Conservation (phyloP, 2,888 invertebrate genomes). For the Athrips mouffetella region DNA sequence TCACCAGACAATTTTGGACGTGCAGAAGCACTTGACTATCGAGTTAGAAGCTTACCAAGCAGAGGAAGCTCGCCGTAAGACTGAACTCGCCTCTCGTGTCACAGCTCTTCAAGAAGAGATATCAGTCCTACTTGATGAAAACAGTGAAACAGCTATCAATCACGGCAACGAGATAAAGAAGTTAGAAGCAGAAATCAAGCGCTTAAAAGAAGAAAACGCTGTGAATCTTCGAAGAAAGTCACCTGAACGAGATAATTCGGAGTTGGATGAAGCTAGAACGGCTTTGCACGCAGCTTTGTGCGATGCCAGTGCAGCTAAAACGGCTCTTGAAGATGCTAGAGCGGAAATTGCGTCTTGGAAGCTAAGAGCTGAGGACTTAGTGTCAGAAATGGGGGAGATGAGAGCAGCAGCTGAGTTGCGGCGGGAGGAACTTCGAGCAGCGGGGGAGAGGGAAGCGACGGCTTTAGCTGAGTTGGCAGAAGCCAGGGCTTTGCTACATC, state of each 20-base stretch:
- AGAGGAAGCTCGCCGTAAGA: slow-evolving; percentile 49
- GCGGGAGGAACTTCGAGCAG: slow-evolving; percentile 54
- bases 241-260: slow-evolving; percentile 54
- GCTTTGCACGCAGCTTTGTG: slow-evolving; percentile 44
- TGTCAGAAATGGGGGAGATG: slow-evolving; percentile 53
- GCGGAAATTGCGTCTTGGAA: slow-evolving; percentile 54
- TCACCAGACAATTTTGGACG: slow-evolving; percentile 65
- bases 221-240: slow-evolving; percentile 41
- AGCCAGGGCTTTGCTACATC: slow-evolving; percentile 58
- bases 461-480: slow-evolving; percentile 62
- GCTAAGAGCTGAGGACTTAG: slow-evolving; percentile 55
- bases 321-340: slow-evolving; percentile 49
- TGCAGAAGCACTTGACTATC: slow-evolving; percentile 61
- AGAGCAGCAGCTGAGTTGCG: slow-evolving; percentile 54
- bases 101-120: slow-evolving; percentile 61
- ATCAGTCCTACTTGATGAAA: slow-evolving; percentile 50
- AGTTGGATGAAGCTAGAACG: slow-evolving; percentile 55
- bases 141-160: slow-evolving; percentile 47
- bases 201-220: slow-evolving; percentile 55
- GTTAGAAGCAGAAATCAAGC: slow-evolving; percentile 48
- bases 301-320: slow-evolving; percentile 50
- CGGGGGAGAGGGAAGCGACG: slow-evolving; percentile 54
- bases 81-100: slow-evolving; percentile 50
- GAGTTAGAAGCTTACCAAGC: slow-evolving; percentile 64
- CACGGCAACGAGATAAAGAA: slow-evolving; percentile 53